phyloP scores from a whole-genome alignment of 2,113 vertebrate species.

The Saimiri boliviensis region DNA sequence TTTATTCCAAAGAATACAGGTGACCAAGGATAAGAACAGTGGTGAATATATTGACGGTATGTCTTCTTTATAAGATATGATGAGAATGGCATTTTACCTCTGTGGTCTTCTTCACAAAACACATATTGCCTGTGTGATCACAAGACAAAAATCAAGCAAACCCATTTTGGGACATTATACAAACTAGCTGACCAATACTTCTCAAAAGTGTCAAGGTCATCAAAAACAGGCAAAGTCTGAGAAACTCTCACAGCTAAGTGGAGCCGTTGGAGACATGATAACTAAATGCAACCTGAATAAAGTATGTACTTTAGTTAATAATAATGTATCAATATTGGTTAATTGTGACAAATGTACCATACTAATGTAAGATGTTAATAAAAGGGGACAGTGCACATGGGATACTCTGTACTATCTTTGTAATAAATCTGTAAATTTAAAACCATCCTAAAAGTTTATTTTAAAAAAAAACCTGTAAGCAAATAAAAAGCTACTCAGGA shows the following conservation, averaged over 20 bases:
- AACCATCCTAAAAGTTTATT: conserved; percentile 27
- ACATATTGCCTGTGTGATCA: not conserved
- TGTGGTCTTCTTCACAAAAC: not conserved
- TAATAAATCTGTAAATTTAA: conserved; percentile 20
- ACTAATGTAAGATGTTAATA: not conserved
- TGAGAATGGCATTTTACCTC: not conserved
- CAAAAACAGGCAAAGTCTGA: conserved; percentile 36
- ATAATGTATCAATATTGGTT: conserved; percentile 22
- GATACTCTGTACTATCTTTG: not conserved
- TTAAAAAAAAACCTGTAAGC: not conserved
- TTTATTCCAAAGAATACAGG: not conserved
- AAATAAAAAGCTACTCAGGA: conserved; percentile 50
- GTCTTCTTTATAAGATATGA: conserved; percentile 14
- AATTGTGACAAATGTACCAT: not conserved
- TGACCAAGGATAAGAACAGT: conserved; percentile 19
- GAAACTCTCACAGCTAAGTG: not conserved
- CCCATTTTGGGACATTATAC: not conserved
- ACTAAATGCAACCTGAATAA: conserved; percentile 34
- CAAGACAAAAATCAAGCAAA: conserved; percentile 34
- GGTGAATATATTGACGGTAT: not conserved
- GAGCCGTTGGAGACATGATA: not conserved
- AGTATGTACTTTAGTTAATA: conserved; percentile 21
- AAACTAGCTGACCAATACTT: conserved; percentile 17
- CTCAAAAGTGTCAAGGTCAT: conserved; percentile 29
- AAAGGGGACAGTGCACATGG: not conserved